Base-by-base conservation (phyloP, 1,140 invertebrate genomes). In the Bombus sibiricus region DNA sequence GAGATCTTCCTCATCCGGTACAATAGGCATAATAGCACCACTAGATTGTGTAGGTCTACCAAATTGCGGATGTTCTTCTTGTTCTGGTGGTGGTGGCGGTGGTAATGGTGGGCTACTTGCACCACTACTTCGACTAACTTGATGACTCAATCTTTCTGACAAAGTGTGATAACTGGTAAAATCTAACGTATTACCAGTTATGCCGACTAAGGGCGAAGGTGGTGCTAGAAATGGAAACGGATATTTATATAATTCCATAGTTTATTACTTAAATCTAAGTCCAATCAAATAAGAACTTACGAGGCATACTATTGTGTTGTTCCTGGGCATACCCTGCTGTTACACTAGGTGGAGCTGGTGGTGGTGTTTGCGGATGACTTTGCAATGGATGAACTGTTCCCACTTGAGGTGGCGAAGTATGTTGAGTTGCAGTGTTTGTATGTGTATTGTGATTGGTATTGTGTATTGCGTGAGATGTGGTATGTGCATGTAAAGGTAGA, bases 1-100 rank as follows among this genome's bases (percentile, higher is more conserved):
- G 62, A 98, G 93, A 95, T 98, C 98, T 89, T 98, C 97, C 93
- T 98, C 98, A 86, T 98, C 97, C 0, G 97, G 97, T 53, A 98
- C 97, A 86, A 98, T 98, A 2, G 97, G 97, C 94, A 97, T 97
- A 75, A 97, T 97, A 85, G 95, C 95, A 73, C 96, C 93, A 83
- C 93, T 92, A 66, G 95, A 91, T 94, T 88, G 93, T 5, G 96
- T 94, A 28, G 97, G 97, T 88, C 97, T 95, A 3, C 97, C 97
- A 91, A 98, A 98, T 74, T 96, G 96, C 62, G 97, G 96, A 92
- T 97, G 96, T 88, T 97, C 96, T 89, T 98, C 97, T 89, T 97
- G 97, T 89, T 97, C 96, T n/a, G 96, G 97, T 41, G 97, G 96
- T n/a, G 97, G 97, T 39, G 98, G 98, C 15, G 98, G 98, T 39